Conservation (phyloP, 2,888 invertebrate species). For the Drosophila dives region DNA sequence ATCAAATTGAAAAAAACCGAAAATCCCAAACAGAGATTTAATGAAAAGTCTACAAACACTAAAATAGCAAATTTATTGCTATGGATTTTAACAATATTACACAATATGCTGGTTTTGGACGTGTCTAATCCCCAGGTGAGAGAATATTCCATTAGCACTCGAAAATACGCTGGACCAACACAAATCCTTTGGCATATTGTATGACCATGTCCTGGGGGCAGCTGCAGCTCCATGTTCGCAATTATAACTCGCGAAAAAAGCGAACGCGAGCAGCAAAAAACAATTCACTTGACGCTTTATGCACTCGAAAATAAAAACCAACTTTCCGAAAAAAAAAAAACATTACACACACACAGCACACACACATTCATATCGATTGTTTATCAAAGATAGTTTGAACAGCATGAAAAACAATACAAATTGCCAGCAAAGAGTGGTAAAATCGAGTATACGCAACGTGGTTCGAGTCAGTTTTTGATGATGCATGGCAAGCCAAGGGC, state of each 20-base stretch:
- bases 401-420: constrained; percentile 21
- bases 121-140: constrained; percentile 42
- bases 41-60: background rate
- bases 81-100: constrained; percentile 4
- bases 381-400: constrained; percentile 29
- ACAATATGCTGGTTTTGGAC: constrained; percentile 17
- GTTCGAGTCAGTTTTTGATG: constrained; percentile 7
- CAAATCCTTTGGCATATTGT: constrained; percentile 47
- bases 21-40: constrained; percentile 4
- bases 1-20: background rate
- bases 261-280: constrained; percentile 15
- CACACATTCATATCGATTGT: constrained; percentile 12
- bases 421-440: constrained; percentile 13
- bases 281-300: constrained; percentile 23
- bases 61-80: constrained; percentile 19
- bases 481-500: constrained; percentile 15
- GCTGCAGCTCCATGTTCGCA: constrained; percentile 20
- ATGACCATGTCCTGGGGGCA: constrained; percentile 21
- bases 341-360: background rate
- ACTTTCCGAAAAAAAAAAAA: background rate
- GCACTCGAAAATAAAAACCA: constrained; percentile 19
- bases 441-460: constrained; percentile 40
- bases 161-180: constrained; percentile 18
- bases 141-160: constrained; percentile 34
- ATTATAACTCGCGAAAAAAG: constrained; percentile 26